Evolutionary conservation across 2,888 invertebrate species (phyloP).

Genomic region (Pseudococcus longispinus): DNA sequence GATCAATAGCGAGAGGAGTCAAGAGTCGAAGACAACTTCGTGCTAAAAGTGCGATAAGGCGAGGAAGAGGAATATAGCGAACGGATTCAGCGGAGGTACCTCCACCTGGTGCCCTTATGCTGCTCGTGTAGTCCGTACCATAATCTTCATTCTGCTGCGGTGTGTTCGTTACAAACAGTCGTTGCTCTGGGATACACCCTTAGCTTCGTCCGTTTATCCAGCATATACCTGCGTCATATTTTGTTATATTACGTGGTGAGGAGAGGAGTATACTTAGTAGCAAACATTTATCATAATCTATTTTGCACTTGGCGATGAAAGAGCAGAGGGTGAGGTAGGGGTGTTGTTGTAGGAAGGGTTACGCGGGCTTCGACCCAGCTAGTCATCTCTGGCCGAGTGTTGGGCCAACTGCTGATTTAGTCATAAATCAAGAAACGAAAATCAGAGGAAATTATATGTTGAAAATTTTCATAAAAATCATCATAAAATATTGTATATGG

Average conservation of each 20-base stretch:
- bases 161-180: conserved; percentile 51
- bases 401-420: too few relatives aligned
- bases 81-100: conserved; percentile 50
- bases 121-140: conserved; percentile 39
- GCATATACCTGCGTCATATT: neutral
- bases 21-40: conserved; percentile 50
- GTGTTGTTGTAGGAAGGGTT: too few relatives aligned
- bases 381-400: too few relatives aligned
- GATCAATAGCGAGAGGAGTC: conserved; percentile 51
- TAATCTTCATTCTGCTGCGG: conserved; percentile 36
- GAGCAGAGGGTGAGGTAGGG: neutral
- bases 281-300: conserved; percentile 29
- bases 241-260: neutral
- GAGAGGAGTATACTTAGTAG: neutral
- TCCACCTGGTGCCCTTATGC: conserved; percentile 56
- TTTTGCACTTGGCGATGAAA: neutral
- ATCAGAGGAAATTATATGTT: too few relatives aligned
- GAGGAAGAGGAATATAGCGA: conserved; percentile 18
- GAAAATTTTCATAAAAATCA: too few relatives aligned
- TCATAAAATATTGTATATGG: too few relatives aligned
- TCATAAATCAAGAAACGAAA: too few relatives aligned
- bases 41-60: conserved; percentile 43
- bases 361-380: too few relatives aligned
- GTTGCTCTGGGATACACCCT: conserved; percentile 53
- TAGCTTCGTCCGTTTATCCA: conserved; percentile 22